These are phyloP conservation scores for Drosophila differens DNA, from an alignment of 2,888 invertebrate species.

Conservation along the genomic window DNA sequence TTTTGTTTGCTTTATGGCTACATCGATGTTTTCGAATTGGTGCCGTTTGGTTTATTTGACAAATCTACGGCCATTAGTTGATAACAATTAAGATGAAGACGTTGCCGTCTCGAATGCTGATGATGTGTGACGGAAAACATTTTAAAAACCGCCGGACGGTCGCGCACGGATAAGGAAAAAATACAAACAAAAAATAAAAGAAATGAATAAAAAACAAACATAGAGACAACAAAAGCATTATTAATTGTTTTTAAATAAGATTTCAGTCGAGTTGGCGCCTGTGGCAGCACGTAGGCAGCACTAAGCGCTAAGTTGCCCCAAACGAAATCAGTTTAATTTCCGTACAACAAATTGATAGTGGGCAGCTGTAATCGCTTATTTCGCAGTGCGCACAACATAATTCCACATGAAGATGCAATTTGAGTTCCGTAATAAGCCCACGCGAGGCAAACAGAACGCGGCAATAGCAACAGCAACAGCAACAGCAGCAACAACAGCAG, in stretches of 20 bases:
- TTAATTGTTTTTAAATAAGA: constrained; percentile 73
- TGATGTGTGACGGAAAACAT: constrained; percentile 75
- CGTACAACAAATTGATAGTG: constrained; percentile 60
- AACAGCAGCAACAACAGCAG: constrained; percentile 45
- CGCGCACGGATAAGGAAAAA: constrained; percentile 26
- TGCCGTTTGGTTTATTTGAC: constrained; percentile 55
- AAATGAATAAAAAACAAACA: background rate
- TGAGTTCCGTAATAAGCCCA: constrained; percentile 71
- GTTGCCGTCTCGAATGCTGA: constrained; percentile 7
- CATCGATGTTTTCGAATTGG: constrained; percentile 29
- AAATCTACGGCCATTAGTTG: constrained; percentile 75
- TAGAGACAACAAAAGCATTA: constrained; percentile 39
- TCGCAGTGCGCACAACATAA: constrained; percentile 23
- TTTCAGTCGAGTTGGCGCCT: constrained; percentile 64
- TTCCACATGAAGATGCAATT: constrained; percentile 63
- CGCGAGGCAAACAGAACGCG: constrained; percentile 41
- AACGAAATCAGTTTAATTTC: constrained; percentile 61
- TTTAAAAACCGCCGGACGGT: constrained; percentile 51
- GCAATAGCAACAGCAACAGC: constrained; percentile 35
- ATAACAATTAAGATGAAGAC: constrained; percentile 69
- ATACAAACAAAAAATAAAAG: background rate
- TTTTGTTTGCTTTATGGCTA: constrained; percentile 60
- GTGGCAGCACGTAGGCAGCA: constrained; percentile 44
- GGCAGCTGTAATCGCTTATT: constrained; percentile 49
- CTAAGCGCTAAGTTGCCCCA: background rate